Evolutionary conservation across 2,888 invertebrate species (phyloP), one percentile per base, ranked within the genome.

Genomic region (Lasioglossum villosulum): DNA sequence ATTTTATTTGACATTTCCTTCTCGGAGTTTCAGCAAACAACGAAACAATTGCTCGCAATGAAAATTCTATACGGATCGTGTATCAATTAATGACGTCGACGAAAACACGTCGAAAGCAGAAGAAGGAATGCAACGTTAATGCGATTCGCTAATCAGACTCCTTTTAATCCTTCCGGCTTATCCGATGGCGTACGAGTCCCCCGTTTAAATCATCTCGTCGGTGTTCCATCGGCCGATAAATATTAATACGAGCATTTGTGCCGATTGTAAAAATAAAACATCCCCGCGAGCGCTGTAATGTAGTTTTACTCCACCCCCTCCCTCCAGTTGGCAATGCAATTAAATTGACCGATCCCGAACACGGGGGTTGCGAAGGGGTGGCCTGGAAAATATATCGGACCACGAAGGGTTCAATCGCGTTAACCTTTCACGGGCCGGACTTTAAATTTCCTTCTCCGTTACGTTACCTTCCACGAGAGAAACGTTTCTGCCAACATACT

Each of bases 101-200:
- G 42, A 45, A 30, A 71, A 71, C 4, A 4, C 45, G 19, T 37
- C 37, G 12, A 19, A 68, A 10, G 37, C 16, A 37, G 37, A 37
- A 37, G 71, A 52, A 77, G 66, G 75, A 37, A 71, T 78, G 75
- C 66, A 68, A 78, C 37, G 59, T 34, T 80, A 68, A 83, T 74
- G 71, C 74, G 84, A 77, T 84, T 76, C 73, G 76, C 63, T 75
- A 75, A 86, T 84, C 75, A 75, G 84, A 68, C 81, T 72, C 66
- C 72, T 75, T 75, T 74, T 84, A 86, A 86, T 80, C 85, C 78
- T 27, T 19, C 10, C 27, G 52, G 84, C 83, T 83, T 78, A 63
- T 23, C 14, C 23, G 27, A 63, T 6, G n/a, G 30, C 68, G 68
- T 76, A 34, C 68, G 73, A 23, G 37, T 52, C 14, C 27, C 16